phyloP scores from a whole-genome alignment of 2,113 vertebrate genomes.

The Falcunculus frontatus region DNA sequence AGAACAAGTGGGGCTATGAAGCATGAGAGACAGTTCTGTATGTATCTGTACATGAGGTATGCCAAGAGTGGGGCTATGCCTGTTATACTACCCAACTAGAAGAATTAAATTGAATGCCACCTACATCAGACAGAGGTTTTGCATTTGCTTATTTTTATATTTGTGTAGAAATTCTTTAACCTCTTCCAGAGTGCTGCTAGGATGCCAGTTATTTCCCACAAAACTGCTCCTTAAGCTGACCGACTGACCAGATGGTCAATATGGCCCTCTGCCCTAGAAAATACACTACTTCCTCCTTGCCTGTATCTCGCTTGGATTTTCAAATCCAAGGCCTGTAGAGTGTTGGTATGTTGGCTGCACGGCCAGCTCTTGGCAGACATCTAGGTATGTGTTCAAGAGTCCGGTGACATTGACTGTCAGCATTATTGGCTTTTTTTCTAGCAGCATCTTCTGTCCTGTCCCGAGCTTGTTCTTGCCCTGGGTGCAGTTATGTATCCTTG shows the following conservation, averaged over 20 bases:
- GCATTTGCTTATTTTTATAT: neutral
- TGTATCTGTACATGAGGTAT: neutral
- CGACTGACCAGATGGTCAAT: neutral
- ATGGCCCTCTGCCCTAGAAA: neutral
- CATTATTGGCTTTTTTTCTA: neutral
- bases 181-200: neutral
- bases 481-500: fast-evolving
- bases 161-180: neutral
- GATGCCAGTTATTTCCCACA: too few species aligned
- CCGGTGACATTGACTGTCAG: neutral
- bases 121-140: neutral
- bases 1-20: neutral
- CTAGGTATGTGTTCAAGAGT: neutral
- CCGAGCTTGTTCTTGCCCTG: neutral
- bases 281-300: neutral
- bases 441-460: neutral
- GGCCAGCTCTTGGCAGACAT: neutral
- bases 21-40: neutral
- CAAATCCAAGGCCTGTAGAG: neutral
- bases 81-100: neutral
- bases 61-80: neutral
- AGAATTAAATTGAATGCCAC: neutral
- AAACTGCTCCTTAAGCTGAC: neutral
- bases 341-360: neutral
- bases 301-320: neutral